These are phyloP conservation scores for Siphamia tubifer DNA, from an alignment of 2,113 vertebrate species.

Conservation along the genomic window DNA sequence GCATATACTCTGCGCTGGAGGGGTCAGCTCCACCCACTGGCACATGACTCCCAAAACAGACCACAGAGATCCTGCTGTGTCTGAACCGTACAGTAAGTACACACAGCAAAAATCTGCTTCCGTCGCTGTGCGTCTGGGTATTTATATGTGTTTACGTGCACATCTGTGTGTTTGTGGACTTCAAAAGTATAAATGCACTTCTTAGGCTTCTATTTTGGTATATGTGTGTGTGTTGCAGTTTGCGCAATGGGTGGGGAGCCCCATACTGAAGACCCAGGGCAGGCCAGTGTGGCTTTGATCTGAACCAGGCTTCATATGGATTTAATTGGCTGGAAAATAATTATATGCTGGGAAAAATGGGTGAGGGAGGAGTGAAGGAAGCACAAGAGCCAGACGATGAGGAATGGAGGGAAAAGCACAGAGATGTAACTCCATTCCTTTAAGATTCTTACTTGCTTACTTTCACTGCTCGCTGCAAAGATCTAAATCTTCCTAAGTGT, in stretches of 20 bases:
- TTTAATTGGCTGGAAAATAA: constrained; percentile 70
- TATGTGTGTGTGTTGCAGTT: constrained; percentile 13
- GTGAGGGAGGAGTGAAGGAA: constrained; percentile 2
- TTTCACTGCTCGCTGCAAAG: too few relatives aligned
- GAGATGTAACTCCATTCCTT: background rate
- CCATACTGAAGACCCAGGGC: constrained; percentile 13
- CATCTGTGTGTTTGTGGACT: constrained; percentile 11
- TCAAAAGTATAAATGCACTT: constrained; percentile 23
- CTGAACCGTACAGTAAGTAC: constrained; percentile 37
- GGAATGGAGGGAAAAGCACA: background rate
- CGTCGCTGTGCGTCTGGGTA: background rate
- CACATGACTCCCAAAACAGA: constrained; percentile 36
- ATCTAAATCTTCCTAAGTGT: too few relatives aligned
- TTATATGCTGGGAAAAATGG: constrained; percentile 41
- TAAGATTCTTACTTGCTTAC: background rate
- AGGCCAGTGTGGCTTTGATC: constrained; percentile 57
- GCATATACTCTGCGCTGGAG: constrained; percentile 4
- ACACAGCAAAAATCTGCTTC: background rate
- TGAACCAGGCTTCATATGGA: constrained; percentile 67
- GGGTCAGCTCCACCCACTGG: constrained; percentile 58
- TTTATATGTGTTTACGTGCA: background rate
- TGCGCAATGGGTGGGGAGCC: constrained; percentile 39
- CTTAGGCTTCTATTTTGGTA: constrained; percentile 47
- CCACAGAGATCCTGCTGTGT: constrained; percentile 58
- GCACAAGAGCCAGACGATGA: background rate